These are phyloP conservation scores for Neoaliturus tenellus DNA, from an alignment of 2,888 invertebrate genomes.

Conservation along the genomic window DNA sequence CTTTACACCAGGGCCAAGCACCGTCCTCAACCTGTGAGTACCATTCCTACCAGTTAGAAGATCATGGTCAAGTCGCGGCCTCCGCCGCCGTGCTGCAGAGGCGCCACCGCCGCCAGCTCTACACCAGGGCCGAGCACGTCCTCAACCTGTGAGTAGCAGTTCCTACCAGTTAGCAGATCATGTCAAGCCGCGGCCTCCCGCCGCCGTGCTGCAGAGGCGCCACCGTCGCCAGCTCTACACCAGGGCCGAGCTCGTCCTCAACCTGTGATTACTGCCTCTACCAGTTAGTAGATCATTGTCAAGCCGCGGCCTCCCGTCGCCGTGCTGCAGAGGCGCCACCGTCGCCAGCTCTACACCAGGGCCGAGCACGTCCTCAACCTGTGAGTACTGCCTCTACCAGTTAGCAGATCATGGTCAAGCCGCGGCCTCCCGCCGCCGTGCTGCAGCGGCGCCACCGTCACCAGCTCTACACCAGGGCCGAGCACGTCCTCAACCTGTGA, in stretches of 20 bases:
- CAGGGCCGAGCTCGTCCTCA: conserved; percentile 61
- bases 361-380: conserved; percentile 61
- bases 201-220: conserved; percentile 19
- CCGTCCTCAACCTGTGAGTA: conserved; percentile 61
- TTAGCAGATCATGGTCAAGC: conserved; percentile 30
- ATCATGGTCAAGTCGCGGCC: too few species aligned
- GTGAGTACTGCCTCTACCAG: too few species aligned
- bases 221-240: conserved; percentile 61
- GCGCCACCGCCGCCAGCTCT: too few species aligned
- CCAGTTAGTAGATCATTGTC: neutral
- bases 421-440: conserved; percentile 5
- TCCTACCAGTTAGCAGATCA: too few species aligned
- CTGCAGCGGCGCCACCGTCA: conserved; percentile 56
- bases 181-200: conserved; percentile 6
- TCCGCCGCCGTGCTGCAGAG: too few species aligned
- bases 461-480: conserved; percentile 60
- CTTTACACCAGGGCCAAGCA: conserved; percentile 62
- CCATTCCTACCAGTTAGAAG: too few species aligned
- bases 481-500: conserved; percentile 61
- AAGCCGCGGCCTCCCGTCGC: conserved; percentile 12
- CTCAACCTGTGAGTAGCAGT: too few species aligned
- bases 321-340: conserved; percentile 45
- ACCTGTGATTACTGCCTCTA: conserved; percentile 55
- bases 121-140: too few species aligned
- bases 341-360: conserved; percentile 61